A percentile compares a stretch with the other conserved stretches of the same genome.
Evolutionary conservation across 2,797 vertebrate species (phyloP).

Genomic region (Tympanoctomys barrerae): DNA sequence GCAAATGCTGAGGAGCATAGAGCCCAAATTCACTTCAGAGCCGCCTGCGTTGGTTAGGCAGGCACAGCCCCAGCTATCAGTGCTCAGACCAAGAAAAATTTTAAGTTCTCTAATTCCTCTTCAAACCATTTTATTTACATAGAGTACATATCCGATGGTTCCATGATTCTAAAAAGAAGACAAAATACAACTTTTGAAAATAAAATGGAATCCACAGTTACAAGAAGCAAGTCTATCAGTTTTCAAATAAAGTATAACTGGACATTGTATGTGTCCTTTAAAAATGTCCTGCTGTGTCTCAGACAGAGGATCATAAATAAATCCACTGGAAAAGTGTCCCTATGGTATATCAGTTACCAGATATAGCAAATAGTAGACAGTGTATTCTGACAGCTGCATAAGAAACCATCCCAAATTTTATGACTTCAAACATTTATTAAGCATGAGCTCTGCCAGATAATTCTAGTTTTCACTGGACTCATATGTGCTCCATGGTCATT

Average conservation of each 20-base stretch:
- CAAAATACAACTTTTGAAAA: conserved; percentile 19
- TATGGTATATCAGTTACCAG: not conserved
- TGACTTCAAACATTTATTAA: not conserved
- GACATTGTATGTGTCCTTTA: conserved; percentile 8
- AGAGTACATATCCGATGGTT: too few relatives aligned
- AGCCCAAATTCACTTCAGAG: not conserved
- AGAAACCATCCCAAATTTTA: not conserved
- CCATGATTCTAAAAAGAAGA: not conserved
- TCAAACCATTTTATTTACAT: conserved; percentile 9
- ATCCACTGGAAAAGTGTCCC: conserved; percentile 51
- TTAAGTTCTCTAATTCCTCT: not conserved
- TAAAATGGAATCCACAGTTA: conserved; percentile 1
- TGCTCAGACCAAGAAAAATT: not conserved
- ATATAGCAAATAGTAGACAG: not conserved
- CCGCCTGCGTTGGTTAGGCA: not conserved
- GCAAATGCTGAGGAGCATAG: not conserved
- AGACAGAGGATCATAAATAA: not conserved
- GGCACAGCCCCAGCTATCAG: not conserved
- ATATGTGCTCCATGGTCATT: not conserved
- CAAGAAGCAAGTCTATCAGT: conserved; percentile 44
- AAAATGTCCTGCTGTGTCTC: not conserved
- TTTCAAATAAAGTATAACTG: not conserved
- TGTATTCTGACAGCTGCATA: not conserved
- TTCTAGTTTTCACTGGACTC: not conserved
- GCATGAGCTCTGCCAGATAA: not conserved